phyloP scores from a whole-genome alignment of 2,113 vertebrate species.

The Machaerirhynchus nigripectus region DNA sequence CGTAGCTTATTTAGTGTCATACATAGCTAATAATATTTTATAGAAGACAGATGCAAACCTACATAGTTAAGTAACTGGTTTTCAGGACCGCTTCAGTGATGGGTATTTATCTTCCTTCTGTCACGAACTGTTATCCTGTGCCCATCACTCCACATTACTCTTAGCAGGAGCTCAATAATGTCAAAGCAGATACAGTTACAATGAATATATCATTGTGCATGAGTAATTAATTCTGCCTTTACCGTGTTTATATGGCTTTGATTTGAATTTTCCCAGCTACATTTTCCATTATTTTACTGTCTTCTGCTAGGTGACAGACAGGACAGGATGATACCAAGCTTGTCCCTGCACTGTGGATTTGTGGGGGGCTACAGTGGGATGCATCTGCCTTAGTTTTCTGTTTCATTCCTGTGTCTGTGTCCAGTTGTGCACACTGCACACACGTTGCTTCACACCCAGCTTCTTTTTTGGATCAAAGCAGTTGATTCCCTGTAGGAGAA shows the following conservation, averaged over 20 bases:
- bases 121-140: background rate
- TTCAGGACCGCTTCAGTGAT: background rate
- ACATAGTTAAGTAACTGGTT: background rate
- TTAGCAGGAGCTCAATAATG: background rate
- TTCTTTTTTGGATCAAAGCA: background rate
- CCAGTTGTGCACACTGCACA: background rate
- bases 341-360: background rate
- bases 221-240: background rate
- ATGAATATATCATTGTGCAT: background rate
- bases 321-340: background rate
- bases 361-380: background rate
- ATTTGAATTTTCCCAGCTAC: constrained; percentile 10
- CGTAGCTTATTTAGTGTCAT: background rate
- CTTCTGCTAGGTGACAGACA: background rate
- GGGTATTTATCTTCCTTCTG: background rate
- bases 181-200: background rate
- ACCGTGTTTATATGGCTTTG: background rate
- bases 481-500: background rate
- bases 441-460: fast-evolving
- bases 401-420: background rate
- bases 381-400: background rate
- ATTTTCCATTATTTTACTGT: background rate
- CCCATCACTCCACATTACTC: background rate
- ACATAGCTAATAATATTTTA: background rate
- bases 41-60: background rate